These are phyloP conservation scores for Halocynthia aurantium DNA, from an alignment of 23 tunicate species.

Conservation along the genomic window DNA sequence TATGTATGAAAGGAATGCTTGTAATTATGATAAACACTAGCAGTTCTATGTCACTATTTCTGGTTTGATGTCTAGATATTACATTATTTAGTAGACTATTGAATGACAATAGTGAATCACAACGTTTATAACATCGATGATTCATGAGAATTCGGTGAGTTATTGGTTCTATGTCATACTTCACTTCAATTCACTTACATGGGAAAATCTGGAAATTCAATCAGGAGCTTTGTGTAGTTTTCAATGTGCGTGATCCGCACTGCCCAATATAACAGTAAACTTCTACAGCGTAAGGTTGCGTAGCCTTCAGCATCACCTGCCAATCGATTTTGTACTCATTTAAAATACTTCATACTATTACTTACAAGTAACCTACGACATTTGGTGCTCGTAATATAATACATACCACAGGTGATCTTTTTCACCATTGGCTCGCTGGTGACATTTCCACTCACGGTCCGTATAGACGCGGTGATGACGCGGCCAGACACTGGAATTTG, in stretches of 20 bases:
- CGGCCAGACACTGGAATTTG: constrained; percentile 41
- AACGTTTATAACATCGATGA: too few relatives aligned
- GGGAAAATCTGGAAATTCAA: constrained; percentile 26
- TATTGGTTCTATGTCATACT: not conserved
- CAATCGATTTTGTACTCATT: not conserved
- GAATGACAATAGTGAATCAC: too few relatives aligned
- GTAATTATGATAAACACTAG: too few relatives aligned
- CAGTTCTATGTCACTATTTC: too few relatives aligned
- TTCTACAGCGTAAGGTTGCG: constrained; percentile 11
- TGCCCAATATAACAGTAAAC: constrained; percentile 20
- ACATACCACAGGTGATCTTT: constrained; percentile 40
- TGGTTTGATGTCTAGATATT: too few relatives aligned
- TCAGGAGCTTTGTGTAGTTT: constrained; percentile 9
- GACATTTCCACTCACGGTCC: constrained; percentile 38
- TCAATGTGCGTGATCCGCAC: constrained; percentile 11
- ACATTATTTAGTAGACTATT: too few relatives aligned
- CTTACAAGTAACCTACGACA: too few relatives aligned
- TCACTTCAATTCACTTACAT: constrained; percentile 4
- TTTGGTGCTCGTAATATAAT: not conserved
- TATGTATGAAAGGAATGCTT: too few relatives aligned
- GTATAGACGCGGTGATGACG: constrained; percentile 31
- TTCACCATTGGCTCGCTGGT: constrained; percentile 27
- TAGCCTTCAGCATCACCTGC: constrained; percentile 1
- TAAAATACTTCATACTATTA: too few relatives aligned
- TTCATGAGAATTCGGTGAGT: too few relatives aligned